Base-by-base conservation (phyloP, 2,888 invertebrate genomes). In the Dicranocentrus wangi region DNA sequence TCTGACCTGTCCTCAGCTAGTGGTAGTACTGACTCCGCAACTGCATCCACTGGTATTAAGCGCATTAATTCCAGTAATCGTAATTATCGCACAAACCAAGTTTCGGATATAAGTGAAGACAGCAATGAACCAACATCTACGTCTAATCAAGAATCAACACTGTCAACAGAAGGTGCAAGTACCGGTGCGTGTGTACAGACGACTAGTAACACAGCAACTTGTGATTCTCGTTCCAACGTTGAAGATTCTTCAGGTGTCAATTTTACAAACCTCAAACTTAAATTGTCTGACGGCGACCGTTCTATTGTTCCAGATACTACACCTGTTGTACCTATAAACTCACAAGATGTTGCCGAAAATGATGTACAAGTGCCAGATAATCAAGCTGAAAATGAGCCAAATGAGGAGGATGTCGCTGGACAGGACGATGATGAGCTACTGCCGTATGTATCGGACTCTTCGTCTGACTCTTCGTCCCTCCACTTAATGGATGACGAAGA, bases 401-500 rank as follows among this genome's bases (percentile, higher is more conserved):
- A 70, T 27, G 77, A 68, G 15, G 75, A 55, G 2, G 60, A 2
- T 25, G 25, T 25, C 13, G 53, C 19, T 43, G 65, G 55, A n/a
- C 25, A 72, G 1, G 79, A 81, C 2, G 61, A 82, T 19, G 27
- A 21, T 1, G 72, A 69, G 19, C 13, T 39, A 39, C 23, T 51
- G 5, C 28, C 47, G 5, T 47, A 43, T 51, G 27, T 42, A 1
- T 43, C 58, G 17, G 58, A 43, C 8, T 66, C 66, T 1, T 63
- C 65, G 21, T 77, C 81, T 10, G 65, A 70, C 10, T 76, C 69
- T 19, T 81, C 83, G 1, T 72, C 76, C 23, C 61, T 77, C 10
- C 65, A 76, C 15, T 32, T 76, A n/a, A 73, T 82, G 71, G 76
- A 83, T 42, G 81, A 81, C 27, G 83, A 82, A 17, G 83, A 77